Evolutionary conservation across 64 coral and sea anemone species (phyloP).

Genomic region (Actinia equina): DNA sequence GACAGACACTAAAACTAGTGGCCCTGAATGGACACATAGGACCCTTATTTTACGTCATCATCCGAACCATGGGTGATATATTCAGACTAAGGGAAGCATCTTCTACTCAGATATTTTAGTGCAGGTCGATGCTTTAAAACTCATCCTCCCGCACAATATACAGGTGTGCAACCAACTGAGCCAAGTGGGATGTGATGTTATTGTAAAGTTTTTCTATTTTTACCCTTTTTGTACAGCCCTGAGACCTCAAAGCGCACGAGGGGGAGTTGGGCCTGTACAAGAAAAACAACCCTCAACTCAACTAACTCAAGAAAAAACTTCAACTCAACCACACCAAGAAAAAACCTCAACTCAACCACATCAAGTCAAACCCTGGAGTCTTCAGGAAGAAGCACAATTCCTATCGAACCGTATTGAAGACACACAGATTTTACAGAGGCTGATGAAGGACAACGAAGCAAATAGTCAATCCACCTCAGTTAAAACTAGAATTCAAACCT

Average conservation of each 20-base stretch:
- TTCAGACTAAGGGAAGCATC: too few species aligned
- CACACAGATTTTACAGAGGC: constrained; percentile 67
- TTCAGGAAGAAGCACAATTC: neutral
- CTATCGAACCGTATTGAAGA: constrained; percentile 50
- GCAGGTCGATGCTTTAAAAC: too few species aligned
- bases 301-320: neutral
- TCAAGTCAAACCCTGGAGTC: neutral
- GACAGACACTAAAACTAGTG: too few species aligned
- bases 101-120: too few species aligned
- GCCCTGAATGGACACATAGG: too few species aligned
- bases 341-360: neutral
- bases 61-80: too few species aligned
- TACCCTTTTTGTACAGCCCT: neutral
- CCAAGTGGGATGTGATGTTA: too few species aligned
- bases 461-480: constrained; percentile 32
- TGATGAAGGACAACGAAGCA: constrained; percentile 54
- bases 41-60: too few species aligned
- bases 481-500: constrained; percentile 61
- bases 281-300: neutral
- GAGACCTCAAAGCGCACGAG: neutral
- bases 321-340: too few species aligned
- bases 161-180: too few species aligned
- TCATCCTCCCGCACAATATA: too few species aligned
- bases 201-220: too few species aligned
- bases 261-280: neutral